phyloP scores from a whole-genome alignment of 2,113 vertebrate species.

The Gobio gobio region DNA sequence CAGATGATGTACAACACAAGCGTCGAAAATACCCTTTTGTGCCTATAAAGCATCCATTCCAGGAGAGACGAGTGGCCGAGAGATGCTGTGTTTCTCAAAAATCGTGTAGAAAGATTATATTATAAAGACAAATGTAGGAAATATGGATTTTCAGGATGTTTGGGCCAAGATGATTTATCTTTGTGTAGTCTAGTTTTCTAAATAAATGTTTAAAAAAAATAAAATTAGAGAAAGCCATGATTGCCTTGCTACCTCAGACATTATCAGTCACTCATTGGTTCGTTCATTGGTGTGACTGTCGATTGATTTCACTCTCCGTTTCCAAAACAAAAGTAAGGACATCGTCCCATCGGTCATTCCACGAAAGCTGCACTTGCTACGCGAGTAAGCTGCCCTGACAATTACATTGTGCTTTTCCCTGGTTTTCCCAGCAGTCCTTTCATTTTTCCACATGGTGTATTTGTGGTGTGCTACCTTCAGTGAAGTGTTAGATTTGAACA shows the following conservation, averaged over 20 bases:
- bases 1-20: constrained; percentile 40
- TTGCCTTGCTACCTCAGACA: constrained; percentile 98
- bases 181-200: constrained; percentile 78
- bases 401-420: constrained; percentile 16
- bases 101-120: constrained; percentile 45
- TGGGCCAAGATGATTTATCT: constrained; percentile 57
- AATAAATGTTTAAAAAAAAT: constrained; percentile 80
- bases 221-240: constrained; percentile 94
- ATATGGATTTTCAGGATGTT: constrained; percentile 22
- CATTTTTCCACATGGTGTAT: constrained; percentile 48
- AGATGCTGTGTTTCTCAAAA: constrained; percentile 42
- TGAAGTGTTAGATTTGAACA: constrained; percentile 77
- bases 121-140: constrained; percentile 8
- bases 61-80: constrained; percentile 51
- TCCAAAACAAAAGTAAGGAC: neutral
- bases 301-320: constrained; percentile 38
- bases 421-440: constrained; percentile 21
- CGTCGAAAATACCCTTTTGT: constrained; percentile 67
- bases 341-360: neutral
- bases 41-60: constrained; percentile 80
- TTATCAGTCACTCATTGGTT: constrained; percentile 70
- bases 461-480: constrained; percentile 72
- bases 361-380: neutral
- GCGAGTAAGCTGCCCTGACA: neutral
- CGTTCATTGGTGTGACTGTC: constrained; percentile 78